Evolutionary conservation across 2,797 vertebrate genomes (phyloP).

Genomic region (Parambassis ranga): DNA sequence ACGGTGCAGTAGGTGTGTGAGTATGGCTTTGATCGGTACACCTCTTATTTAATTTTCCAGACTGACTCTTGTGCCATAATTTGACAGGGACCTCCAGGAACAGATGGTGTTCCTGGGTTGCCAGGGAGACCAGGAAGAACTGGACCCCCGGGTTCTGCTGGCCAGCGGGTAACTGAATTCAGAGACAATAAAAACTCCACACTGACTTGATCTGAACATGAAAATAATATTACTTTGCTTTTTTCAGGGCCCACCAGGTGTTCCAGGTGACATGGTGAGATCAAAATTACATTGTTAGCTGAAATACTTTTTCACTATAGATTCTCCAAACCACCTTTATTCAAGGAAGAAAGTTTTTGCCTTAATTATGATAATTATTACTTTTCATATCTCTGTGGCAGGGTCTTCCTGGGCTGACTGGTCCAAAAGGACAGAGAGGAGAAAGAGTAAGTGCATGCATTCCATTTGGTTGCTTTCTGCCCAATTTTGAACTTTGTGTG

Average conservation of each 20-base stretch:
- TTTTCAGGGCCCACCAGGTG: slow-evolving; percentile 82
- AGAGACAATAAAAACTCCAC: not conserved
- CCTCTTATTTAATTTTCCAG: slow-evolving; percentile 21
- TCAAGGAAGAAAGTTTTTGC: too few relatives aligned
- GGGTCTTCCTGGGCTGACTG: slow-evolving; percentile 83
- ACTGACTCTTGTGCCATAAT: slow-evolving; percentile 25
- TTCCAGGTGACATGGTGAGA: slow-evolving; percentile 83
- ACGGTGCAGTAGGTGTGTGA: not conserved
- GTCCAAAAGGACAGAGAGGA: slow-evolving; percentile 87
- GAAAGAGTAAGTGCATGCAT: slow-evolving; percentile 84
- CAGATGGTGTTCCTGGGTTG: slow-evolving; percentile 88
- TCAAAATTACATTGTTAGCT: not conserved
- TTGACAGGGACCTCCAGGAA: slow-evolving; percentile 85
- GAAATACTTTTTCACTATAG: not conserved
- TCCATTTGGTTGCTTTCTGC: too few relatives aligned
- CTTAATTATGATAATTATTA: too few relatives aligned
- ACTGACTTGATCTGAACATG: not conserved
- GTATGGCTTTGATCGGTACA: not conserved
- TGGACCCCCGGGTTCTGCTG: slow-evolving; percentile 86
- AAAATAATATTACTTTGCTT: slow-evolving; percentile 9
- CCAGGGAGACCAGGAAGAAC: slow-evolving; percentile 87
- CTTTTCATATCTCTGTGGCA: slow-evolving; percentile 40
- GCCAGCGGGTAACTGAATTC: slow-evolving; percentile 78
- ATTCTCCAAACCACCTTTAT: too few relatives aligned
- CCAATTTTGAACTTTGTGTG: not conserved